Conservation (phyloP, 2,113 vertebrate genomes). For the Solea senegalensis region DNA sequence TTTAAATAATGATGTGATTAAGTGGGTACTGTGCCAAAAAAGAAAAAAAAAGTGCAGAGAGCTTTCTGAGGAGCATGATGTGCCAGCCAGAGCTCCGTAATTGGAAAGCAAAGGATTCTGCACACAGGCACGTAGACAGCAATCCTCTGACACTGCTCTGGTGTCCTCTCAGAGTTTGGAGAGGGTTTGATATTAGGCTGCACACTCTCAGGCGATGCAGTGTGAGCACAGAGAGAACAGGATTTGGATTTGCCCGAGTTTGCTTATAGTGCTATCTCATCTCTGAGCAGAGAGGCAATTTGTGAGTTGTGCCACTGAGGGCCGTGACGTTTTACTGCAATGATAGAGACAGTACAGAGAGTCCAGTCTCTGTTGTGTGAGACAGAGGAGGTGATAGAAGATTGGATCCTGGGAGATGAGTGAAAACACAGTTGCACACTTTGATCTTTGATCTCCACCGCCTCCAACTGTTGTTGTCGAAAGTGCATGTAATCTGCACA, state of each 20-base stretch:
- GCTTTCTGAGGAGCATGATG: slow-evolving; percentile 34
- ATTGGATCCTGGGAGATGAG: slow-evolving; percentile 1
- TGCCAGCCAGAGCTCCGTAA: slow-evolving; percentile 33
- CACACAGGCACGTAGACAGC: slow-evolving; percentile 23
- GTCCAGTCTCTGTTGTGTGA: slow-evolving; percentile 5
- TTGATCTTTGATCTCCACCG: slow-evolving; percentile 46
- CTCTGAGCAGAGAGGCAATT: slow-evolving; percentile 29
- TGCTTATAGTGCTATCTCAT: slow-evolving; percentile 24
- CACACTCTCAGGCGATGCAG: slow-evolving; percentile 19
- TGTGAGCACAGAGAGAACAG: slow-evolving; percentile 17
- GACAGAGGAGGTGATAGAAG: slow-evolving; percentile 12
- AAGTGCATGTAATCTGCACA: slow-evolving; percentile 19
- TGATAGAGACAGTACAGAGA: slow-evolving; percentile 23
- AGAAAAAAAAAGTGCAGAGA: slow-evolving; percentile 17
- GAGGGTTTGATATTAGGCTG: slow-evolving; percentile 29
- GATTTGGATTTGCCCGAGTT: slow-evolving; percentile 22
- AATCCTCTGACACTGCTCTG: slow-evolving; percentile 20
- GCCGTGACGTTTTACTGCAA: slow-evolving; percentile 45
- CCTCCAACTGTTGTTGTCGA: slow-evolving; percentile 22
- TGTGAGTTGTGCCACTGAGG: slow-evolving; percentile 43
- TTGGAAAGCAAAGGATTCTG: slow-evolving; percentile 49
- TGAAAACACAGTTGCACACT: slow-evolving; percentile 32
- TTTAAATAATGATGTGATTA: slow-evolving; percentile 57
- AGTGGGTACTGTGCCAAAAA: slow-evolving; percentile 30
- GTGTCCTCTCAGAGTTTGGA: slow-evolving; percentile 28